Base-by-base conservation (phyloP, 2,888 invertebrate genomes). In the Heliconius sara region DNA sequence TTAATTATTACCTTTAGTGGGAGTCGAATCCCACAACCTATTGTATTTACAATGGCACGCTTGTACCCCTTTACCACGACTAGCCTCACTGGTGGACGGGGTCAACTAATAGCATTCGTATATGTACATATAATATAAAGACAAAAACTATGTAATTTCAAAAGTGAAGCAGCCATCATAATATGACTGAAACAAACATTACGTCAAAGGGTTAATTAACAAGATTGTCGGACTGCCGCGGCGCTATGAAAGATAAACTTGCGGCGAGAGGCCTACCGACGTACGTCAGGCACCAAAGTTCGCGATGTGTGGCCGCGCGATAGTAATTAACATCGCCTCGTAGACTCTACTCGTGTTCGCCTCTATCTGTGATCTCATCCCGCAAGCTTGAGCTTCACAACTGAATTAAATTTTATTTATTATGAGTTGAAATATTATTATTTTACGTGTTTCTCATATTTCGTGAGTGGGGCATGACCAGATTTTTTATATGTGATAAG, bases 221-320 rank as follows among this genome's bases (percentile, higher is more conserved):
- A 78, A 81, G 79, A 72, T 78, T 74, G 75, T 25, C 47, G 63
- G 70, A 63, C 22, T 73, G 22, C 60, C 63, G 10, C 30, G 30
- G 70, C n/a, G 70, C 34, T 65, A n/a, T 67, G 67, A 81, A 80
- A 80, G 79, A 93, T 92, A 93, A 92, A 92, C 92, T 91, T 87
- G 88, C 88, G 88, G 88, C 87, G 84, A 84, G 85, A 86, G 86
- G 89, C 87, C 87, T 89, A 19, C 52, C 52, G 1, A 39, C 34
- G 34, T 39, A 87, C 89, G 90, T 90, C 88, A 91, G 91, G 92
- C 91, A 93, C 91, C 91, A 93, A 94, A 95, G 92, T 95, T 94
- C 89, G 91, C 92, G 94, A 94, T 94, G 91, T 95, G 95, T 90
- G 95, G 91, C 94, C 94, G 89, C 93, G 92, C 91, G 93, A 94